Conservation (phyloP, 1,140 invertebrate species). For the Tetragonula clypearis region DNA sequence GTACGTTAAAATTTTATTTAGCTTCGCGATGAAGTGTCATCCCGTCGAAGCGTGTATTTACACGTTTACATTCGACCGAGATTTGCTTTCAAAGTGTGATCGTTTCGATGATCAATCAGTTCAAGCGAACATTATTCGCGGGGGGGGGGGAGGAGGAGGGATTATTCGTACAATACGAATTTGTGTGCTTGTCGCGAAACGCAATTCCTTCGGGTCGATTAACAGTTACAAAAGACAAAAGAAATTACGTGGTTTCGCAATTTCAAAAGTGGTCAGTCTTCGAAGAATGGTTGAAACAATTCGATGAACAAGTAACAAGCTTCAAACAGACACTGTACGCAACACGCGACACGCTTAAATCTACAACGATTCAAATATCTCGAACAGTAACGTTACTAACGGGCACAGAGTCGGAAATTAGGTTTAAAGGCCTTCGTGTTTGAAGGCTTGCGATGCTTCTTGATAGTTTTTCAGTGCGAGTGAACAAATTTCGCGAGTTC, state of each 20-base stretch:
- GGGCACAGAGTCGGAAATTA: conserved; percentile 2
- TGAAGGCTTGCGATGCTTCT: too few species aligned
- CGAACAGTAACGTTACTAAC: too few species aligned
- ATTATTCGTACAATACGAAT: background rate
- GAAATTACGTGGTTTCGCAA: conserved; percentile 22
- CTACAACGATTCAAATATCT: background rate
- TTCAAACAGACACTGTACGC: background rate
- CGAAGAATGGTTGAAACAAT: conserved; percentile 4
- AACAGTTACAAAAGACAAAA: background rate
- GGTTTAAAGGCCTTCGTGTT: background rate
- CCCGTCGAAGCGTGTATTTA: background rate
- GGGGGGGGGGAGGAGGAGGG: too few species aligned
- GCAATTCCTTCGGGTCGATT: conserved; percentile 42
- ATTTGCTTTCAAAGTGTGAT: too few species aligned
- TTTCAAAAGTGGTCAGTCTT: conserved; percentile 53
- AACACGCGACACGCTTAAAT: background rate
- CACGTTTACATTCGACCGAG: background rate
- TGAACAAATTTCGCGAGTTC: background rate
- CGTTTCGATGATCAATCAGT: background rate
- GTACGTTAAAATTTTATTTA: conserved; percentile 6
- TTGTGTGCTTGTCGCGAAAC: background rate
- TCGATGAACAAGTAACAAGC: background rate
- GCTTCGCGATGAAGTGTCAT: background rate
- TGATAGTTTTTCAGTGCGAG: too few species aligned
- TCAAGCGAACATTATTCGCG: background rate